These are phyloP conservation scores for Catharus minimus DNA, from an alignment of 2,113 vertebrate genomes.

Conservation along the genomic window DNA sequence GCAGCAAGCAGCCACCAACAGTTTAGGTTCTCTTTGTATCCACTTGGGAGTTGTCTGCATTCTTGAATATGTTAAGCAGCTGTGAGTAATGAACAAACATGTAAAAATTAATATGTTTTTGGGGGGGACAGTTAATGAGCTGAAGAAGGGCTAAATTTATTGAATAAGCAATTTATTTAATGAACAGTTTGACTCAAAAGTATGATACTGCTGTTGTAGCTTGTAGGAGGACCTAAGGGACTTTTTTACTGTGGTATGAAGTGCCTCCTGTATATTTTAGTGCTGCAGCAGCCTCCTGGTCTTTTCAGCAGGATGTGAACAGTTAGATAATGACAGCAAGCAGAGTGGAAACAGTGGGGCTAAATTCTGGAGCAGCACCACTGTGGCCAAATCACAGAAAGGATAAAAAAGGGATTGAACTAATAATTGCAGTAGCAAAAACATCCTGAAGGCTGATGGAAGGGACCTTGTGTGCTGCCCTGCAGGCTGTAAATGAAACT, in stretches of 20 bases:
- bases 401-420: not conserved
- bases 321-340: not conserved
- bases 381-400: not conserved
- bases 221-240: not conserved
- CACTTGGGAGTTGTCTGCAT: not conserved
- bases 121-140: not conserved
- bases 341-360: not conserved
- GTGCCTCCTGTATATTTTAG: not conserved
- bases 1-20: not conserved
- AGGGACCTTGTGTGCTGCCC: not conserved
- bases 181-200: not conserved
- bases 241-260: not conserved
- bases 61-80: not conserved
- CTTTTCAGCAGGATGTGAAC: not conserved
- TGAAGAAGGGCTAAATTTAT: not conserved
- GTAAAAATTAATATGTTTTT: not conserved
- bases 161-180: not conserved
- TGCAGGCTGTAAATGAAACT: not conserved
- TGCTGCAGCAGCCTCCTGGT: not conserved
- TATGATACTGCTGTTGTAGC: not conserved
- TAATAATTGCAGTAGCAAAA: not conserved
- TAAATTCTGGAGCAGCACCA: not conserved
- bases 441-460: not conserved
- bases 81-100: conserved; percentile 3
- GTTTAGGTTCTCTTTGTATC: not conserved